A percentile compares a stretch with the other conserved stretches of the same genome.
phyloP scores from a whole-genome alignment of 2,113 vertebrate genomes.

The Potamarius usumacintae region DNA sequence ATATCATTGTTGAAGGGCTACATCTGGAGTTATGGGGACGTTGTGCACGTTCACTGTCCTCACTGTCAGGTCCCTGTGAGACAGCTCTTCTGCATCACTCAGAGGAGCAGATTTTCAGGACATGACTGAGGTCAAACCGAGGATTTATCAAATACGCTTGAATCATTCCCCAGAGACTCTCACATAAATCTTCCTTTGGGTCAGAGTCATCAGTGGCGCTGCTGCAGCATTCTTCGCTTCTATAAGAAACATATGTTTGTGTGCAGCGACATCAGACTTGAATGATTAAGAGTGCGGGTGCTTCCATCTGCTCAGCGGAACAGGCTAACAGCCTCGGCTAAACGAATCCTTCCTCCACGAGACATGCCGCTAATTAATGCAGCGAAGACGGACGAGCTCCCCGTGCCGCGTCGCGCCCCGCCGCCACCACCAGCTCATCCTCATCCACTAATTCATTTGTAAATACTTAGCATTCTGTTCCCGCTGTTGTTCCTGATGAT shows the following conservation, averaged over 20 bases:
- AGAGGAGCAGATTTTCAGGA: background rate
- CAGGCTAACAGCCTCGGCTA: conserved; percentile 65
- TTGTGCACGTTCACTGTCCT: background rate
- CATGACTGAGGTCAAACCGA: background rate
- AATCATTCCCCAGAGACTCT: background rate
- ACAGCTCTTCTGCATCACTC: background rate
- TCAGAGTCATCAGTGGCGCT: conserved; percentile 18
- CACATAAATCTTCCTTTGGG: conserved; percentile 36
- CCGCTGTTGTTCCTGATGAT: conserved; percentile 4
- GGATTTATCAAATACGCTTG: conserved; percentile 8
- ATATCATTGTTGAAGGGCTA: background rate
- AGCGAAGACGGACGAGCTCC: conserved; percentile 67
- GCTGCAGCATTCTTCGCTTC: conserved; percentile 50
- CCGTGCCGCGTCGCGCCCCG: conserved; percentile 39
- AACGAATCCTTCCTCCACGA: conserved; percentile 66
- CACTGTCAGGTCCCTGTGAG: background rate
- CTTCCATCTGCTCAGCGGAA: conserved; percentile 63
- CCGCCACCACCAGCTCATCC: conserved; percentile 32
- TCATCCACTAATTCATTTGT: conserved; percentile 36
- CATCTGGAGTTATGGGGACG: background rate
- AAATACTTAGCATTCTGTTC: conserved; percentile 26
- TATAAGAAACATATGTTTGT: conserved; percentile 66
- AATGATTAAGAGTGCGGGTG: conserved; percentile 68
- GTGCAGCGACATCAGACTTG: conserved; percentile 69
- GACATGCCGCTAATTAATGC: conserved; percentile 64